These are phyloP conservation scores for Hormiphora californensis DNA, from an alignment of 37 sponge, comb jelly and placozoan species.

Conservation along the genomic window DNA sequence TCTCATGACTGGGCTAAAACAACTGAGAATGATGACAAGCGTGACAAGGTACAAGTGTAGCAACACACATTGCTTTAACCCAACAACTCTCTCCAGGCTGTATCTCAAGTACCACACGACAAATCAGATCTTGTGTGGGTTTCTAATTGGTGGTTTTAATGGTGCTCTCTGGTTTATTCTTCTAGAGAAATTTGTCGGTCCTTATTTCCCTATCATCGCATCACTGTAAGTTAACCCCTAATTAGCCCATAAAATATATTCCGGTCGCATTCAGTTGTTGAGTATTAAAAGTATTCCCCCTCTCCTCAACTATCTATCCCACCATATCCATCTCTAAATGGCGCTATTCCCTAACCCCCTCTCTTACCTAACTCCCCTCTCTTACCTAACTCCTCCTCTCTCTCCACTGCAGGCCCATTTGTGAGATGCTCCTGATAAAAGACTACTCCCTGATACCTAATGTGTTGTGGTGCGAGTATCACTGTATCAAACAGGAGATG, in stretches of 20 bases:
- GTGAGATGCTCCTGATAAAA: conserved; percentile 45
- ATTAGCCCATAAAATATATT: no score
- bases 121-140: background rate
- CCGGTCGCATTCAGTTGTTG: no score
- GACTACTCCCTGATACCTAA: conserved; percentile 54
- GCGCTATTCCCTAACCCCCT: no score
- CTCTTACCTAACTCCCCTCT: no score
- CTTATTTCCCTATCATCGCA: conserved; percentile 50
- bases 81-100: background rate
- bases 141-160: background rate
- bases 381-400: no score
- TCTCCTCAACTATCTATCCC: no score
- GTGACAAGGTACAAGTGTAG: no score
- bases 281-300: no score
- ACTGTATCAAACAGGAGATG: conserved; percentile 35
- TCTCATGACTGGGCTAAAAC: no score
- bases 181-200: conserved; percentile 48
- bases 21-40: no score
- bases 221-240: background rate
- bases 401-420: conserved; percentile 37
- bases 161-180: conserved; percentile 34
- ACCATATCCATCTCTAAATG: no score
- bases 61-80: no score
- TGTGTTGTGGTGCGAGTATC: conserved; percentile 39
- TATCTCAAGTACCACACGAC: conserved; percentile 40